Conservation (phyloP, 1,140 invertebrate species). For the Heliconius hewitsoni region DNA sequence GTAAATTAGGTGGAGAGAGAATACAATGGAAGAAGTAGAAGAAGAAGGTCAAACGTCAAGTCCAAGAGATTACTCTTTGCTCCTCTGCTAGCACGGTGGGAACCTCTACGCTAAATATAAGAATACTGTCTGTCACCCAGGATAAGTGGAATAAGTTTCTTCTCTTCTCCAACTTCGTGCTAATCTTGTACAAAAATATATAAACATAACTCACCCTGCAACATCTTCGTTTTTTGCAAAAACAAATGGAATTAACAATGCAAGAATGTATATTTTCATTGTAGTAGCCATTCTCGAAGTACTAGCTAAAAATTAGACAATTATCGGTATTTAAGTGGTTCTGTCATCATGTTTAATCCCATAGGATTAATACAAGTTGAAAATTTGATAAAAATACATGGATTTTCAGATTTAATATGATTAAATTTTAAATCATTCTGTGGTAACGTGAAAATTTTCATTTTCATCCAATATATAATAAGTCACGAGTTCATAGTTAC, state of each 20-base stretch:
- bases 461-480: too few species aligned
- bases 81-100: too few species aligned
- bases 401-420: neutral
- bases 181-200: neutral
- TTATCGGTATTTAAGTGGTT: neutral
- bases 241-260: conserved; percentile 28
- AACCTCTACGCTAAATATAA: too few species aligned
- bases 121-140: too few species aligned
- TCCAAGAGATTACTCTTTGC: too few species aligned
- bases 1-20: too few species aligned
- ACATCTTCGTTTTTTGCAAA: conserved; percentile 56
- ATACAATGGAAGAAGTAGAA: too few species aligned
- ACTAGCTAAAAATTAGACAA: neutral
- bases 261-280: conserved; percentile 19
- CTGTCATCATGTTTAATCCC: neutral
- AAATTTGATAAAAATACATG: neutral
- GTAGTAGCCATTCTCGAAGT: neutral
- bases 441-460: too few species aligned
- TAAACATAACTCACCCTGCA: conserved; percentile 53
- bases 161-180: too few species aligned
- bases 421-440: neutral
- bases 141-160: too few species aligned
- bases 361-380: neutral
- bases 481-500: too few species aligned
- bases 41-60: too few species aligned